Evolutionary conservation across 2,888 invertebrate species (phyloP).

Genomic region (Isoperla grammatica): DNA sequence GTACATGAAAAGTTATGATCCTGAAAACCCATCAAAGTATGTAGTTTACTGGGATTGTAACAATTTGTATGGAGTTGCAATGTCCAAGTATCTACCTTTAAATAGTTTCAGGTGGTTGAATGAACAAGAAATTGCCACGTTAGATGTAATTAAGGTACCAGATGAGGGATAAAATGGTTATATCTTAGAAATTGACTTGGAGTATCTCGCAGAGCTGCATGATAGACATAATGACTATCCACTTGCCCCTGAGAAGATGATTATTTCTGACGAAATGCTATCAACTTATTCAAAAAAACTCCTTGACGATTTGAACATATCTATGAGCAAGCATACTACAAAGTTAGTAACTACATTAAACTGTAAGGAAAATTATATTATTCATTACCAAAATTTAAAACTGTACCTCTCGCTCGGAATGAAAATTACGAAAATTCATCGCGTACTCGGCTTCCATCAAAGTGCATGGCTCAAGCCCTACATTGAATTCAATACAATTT

Average conservation of each 20-base stretch:
- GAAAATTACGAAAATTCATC: slow-evolving; percentile 35
- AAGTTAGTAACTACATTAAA: slow-evolving; percentile 19
- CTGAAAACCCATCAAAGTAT: slow-evolving; percentile 30
- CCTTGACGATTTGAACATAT: background rate
- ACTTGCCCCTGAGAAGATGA: slow-evolving; percentile 29
- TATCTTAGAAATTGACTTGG: slow-evolving; percentile 43
- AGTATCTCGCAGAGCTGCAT: slow-evolving; percentile 41
- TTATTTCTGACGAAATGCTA: slow-evolving; percentile 6
- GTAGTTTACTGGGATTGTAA: slow-evolving; percentile 36
- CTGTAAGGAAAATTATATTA: slow-evolving; percentile 35
- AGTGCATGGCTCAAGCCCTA: slow-evolving; percentile 38
- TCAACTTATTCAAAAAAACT: slow-evolving; percentile 5
- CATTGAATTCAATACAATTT: too few species aligned
- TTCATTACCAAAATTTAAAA: slow-evolving; percentile 39
- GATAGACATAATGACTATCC: slow-evolving; percentile 38
- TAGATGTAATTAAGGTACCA: slow-evolving; percentile 7
- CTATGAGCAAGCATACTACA: background rate
- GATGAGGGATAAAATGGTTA: slow-evolving; percentile 36
- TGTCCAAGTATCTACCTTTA: slow-evolving; percentile 36
- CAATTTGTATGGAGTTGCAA: slow-evolving; percentile 28
- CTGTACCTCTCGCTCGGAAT: slow-evolving; percentile 35
- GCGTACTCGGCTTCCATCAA: slow-evolving; percentile 38
- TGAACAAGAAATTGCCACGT: slow-evolving; percentile 21
- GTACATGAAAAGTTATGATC: slow-evolving; percentile 37
- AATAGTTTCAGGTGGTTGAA: slow-evolving; percentile 36